Evolutionary conservation across 1,140 invertebrate genomes (phyloP).

Genomic region (Epicauta chinensis): DNA sequence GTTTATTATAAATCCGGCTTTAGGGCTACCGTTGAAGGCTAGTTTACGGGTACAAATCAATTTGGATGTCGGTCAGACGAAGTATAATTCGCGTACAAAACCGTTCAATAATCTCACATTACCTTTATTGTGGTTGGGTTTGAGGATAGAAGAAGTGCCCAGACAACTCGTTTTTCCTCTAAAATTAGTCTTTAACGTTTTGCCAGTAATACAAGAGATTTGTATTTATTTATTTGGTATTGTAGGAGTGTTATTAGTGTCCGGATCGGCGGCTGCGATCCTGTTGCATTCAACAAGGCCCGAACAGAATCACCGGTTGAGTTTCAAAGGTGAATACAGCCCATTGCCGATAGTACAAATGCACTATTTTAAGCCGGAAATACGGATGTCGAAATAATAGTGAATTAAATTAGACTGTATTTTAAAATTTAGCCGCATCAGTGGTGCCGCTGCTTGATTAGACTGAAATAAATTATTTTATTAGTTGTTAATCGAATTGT

Average conservation of each 20-base stretch:
- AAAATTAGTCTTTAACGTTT: conserved; percentile 35
- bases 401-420: too few relatives aligned
- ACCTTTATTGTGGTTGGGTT: conserved; percentile 60
- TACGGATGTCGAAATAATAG: conserved; percentile 21
- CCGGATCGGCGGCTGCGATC: conserved; percentile 33
- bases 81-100: conserved; percentile 47
- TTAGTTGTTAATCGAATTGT: conserved; percentile 1
- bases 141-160: conserved; percentile 44
- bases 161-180: conserved; percentile 32
- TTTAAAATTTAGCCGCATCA: conserved; percentile 13
- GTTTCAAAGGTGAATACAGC: conserved; percentile 21
- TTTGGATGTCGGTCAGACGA: conserved; percentile 53
- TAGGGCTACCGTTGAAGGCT: conserved; percentile 53
- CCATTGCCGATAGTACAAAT: conserved; percentile 19
- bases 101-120: conserved; percentile 55
- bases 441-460: conserved; percentile 17
- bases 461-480: conserved; percentile 21
- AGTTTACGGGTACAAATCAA: conserved; percentile 61
- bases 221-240: conserved; percentile 39
- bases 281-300: conserved; percentile 10
- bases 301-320: conserved; percentile 9
- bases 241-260: conserved; percentile 40
- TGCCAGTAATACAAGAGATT: conserved; percentile 39
- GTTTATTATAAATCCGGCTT: conserved; percentile 40
- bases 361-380: conserved; percentile 15